Conservation (phyloP, 1,140 invertebrate genomes). For the Chelonus insularis region DNA sequence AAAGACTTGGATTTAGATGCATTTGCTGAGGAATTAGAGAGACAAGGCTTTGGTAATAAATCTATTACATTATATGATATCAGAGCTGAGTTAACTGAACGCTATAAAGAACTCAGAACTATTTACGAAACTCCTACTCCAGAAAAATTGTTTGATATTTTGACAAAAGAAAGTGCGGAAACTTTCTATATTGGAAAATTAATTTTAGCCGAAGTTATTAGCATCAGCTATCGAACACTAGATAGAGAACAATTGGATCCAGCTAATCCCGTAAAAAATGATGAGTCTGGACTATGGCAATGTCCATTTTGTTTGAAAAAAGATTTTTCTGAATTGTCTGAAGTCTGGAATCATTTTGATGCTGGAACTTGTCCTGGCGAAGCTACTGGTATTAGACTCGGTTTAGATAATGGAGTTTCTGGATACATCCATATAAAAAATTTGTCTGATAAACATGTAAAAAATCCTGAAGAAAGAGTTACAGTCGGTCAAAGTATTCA, state of each 20-base stretch:
- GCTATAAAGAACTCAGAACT: conserved; percentile 92
- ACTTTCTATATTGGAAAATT: too few relatives aligned
- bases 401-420: too few relatives aligned
- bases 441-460: conserved; percentile 91
- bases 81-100: too few relatives aligned
- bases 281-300: too few relatives aligned
- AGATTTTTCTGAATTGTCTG: conserved; percentile 92
- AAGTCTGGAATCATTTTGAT: conserved; percentile 99
- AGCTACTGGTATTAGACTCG: conserved; percentile 87
- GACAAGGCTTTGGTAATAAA: conserved; percentile 96
- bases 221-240: conserved; percentile 84
- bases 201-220: conserved; percentile 73
- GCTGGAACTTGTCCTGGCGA: conserved; percentile 93
- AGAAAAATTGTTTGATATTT: conserved; percentile 91
- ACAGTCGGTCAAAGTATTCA: conserved; percentile 85
- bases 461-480: conserved; percentile 91
- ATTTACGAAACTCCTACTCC: conserved; percentile 77
- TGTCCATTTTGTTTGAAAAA: too few relatives aligned
- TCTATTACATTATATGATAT: conserved; percentile 97
- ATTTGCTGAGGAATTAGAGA: too few relatives aligned
- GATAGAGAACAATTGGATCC: conserved; percentile 92
- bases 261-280: conserved; percentile 93
- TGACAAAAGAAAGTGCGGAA: conserved; percentile 97
- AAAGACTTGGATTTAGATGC: conserved; percentile 97
- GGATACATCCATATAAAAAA: too few relatives aligned